phyloP scores from a whole-genome alignment of 1,140 invertebrate species.

The Dreissena rostriformis region DNA sequence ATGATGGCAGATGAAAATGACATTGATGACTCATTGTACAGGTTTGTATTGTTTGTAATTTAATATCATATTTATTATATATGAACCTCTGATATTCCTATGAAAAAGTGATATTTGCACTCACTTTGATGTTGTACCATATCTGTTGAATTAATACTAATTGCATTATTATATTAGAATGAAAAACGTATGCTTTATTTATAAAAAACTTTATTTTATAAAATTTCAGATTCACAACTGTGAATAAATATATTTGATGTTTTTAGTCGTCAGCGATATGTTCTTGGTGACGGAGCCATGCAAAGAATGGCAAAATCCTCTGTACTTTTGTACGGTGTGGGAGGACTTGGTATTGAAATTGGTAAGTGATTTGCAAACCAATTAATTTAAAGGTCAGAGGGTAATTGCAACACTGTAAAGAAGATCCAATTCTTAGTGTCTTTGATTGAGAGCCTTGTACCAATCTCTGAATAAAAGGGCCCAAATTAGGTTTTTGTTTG shows the following conservation, averaged over 20 bases:
- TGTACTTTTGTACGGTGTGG: constrained; percentile 78
- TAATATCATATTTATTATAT: background rate
- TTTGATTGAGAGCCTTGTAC: no score
- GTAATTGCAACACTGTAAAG: no score
- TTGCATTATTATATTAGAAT: no score
- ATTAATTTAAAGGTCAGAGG: no score
- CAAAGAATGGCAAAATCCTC: constrained; percentile 78
- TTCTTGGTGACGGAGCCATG: constrained; percentile 81
- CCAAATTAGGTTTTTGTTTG: no score
- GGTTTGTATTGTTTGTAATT: constrained; percentile 52
- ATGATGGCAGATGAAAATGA: constrained; percentile 68
- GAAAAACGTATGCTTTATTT: no score
- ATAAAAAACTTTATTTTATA: no score
- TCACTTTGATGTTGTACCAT: background rate
- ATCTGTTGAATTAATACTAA: background rate
- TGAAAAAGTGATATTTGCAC: background rate
- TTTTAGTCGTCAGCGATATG: constrained; percentile 80
- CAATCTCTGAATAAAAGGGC: no score
- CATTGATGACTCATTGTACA: constrained; percentile 76
- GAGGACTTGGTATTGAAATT: constrained; percentile 81
- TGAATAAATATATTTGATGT: background rate
- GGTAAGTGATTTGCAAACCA: constrained; percentile 64
- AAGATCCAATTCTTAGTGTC: no score
- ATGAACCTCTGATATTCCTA: background rate
- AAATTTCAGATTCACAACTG: background rate